Conservation (phyloP, 2,797 vertebrate genomes). For the Etheostoma nigrum region DNA sequence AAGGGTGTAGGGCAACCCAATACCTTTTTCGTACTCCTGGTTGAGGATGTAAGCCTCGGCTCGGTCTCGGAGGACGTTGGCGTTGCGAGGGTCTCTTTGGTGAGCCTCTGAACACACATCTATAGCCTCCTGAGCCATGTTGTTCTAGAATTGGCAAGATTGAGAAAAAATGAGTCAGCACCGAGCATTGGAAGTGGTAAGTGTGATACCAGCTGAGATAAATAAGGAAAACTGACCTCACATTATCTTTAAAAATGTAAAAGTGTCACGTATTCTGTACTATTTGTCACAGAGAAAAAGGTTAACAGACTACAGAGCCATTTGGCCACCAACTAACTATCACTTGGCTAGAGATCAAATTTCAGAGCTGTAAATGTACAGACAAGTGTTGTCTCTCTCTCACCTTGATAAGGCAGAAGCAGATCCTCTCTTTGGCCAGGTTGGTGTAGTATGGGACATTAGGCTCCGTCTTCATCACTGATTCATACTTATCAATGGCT, state of each 20-base stretch:
- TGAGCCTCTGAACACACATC: constrained; percentile 88
- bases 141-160: constrained; percentile 67
- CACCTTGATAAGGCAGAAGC: constrained; percentile 88
- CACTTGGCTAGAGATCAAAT: background rate
- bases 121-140: constrained; percentile 78
- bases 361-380: background rate
- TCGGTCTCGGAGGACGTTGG: constrained; percentile 86
- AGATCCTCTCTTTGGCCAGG: constrained; percentile 87
- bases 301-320: no score
- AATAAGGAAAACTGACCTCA: no score
- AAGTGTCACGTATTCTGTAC: background rate
- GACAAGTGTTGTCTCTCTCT: background rate
- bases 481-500: constrained; percentile 86
- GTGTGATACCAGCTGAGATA: background rate
- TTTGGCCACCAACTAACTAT: background rate
- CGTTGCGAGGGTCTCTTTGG: constrained; percentile 86
- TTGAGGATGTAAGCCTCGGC: constrained; percentile 90
- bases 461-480: constrained; percentile 85
- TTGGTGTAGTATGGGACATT: constrained; percentile 81
- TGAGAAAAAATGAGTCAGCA: background rate
- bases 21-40: constrained; percentile 90
- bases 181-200: background rate
- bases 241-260: no score
- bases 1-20: background rate
- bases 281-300: background rate